A percentile compares a stretch with the other conserved stretches of the same genome.
These are phyloP conservation scores for Cynaeus angustus DNA, from an alignment of 2,888 invertebrate species.

Conservation along the genomic window DNA sequence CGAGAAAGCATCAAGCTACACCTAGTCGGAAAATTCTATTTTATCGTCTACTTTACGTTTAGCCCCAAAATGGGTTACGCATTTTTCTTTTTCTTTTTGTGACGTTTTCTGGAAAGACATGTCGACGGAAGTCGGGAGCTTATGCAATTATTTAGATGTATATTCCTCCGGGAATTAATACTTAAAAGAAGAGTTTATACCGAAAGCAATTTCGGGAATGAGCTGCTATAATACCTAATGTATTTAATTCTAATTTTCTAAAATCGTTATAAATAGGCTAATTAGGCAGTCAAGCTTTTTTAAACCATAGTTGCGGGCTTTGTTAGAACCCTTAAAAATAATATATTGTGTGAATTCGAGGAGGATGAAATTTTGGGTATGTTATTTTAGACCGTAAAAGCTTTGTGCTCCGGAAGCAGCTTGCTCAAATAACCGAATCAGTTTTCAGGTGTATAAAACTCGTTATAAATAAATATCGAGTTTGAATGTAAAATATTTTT, in stretches of 20 bases:
- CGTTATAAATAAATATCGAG: slow-evolving; percentile 37
- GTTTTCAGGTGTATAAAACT: slow-evolving; percentile 26
- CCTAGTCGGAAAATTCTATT: slow-evolving; percentile 9
- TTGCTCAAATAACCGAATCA: slow-evolving; percentile 35
- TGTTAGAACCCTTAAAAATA: too few relatives aligned
- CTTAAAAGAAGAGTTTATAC: too few relatives aligned
- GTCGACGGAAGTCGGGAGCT: slow-evolving; percentile 1
- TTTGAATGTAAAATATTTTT: slow-evolving; percentile 14
- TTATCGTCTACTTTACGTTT: slow-evolving; percentile 11
- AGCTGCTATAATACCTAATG: too few relatives aligned
- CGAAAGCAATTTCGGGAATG: too few relatives aligned
- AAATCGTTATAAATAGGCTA: too few relatives aligned
- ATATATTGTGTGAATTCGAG: too few relatives aligned
- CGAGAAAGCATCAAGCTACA: slow-evolving; percentile 2
- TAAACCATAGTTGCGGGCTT: too few relatives aligned
- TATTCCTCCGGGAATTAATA: neutral
- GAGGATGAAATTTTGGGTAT: slow-evolving; percentile 2
- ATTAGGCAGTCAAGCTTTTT: too few relatives aligned
- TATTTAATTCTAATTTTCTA: too few relatives aligned
- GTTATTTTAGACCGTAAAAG: slow-evolving; percentile 2
- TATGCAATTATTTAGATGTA: slow-evolving; percentile 9
- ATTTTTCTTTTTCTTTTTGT: slow-evolving; percentile 11
- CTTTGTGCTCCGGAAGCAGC: slow-evolving; percentile 7
- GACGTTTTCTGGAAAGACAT: neutral
- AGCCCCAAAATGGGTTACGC: neutral